Evolutionary conservation across 2,888 invertebrate species (phyloP).

Genomic region (Tiliacea aurago): DNA sequence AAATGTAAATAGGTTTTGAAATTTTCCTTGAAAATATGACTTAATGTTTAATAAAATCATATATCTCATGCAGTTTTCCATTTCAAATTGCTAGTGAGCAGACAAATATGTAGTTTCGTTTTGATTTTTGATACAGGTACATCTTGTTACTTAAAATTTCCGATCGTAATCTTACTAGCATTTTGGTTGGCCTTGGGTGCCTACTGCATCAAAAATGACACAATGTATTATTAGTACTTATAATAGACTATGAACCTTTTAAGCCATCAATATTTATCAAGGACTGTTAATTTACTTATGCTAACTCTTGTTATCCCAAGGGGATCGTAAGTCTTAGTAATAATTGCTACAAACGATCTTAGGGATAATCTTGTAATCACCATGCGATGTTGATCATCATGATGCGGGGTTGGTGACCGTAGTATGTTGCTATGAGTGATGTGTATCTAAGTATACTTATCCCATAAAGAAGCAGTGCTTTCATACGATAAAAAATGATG

Average conservation of each 20-base stretch:
- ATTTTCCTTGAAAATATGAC: background rate
- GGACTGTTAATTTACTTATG: slow-evolving; percentile 47
- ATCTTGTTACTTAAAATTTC: too few species aligned
- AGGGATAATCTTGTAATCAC: slow-evolving; percentile 33
- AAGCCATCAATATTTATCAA: slow-evolving; percentile 49
- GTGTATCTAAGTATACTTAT: too few species aligned
- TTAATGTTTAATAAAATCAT: background rate
- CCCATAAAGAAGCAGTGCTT: background rate
- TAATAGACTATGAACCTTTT: background rate
- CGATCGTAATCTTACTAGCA: too few species aligned
- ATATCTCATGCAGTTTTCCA: background rate
- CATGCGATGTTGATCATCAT: too few species aligned
- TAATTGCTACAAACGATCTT: slow-evolving; percentile 58
- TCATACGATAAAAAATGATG: too few species aligned
- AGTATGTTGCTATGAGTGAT: background rate
- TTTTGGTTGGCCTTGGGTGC: too few species aligned
- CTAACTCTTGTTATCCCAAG: slow-evolving; percentile 32
- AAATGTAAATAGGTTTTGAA: background rate
- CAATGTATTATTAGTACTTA: too few species aligned
- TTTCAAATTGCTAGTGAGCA: background rate
- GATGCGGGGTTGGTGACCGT: background rate
- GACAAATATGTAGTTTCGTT: background rate
- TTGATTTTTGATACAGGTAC: too few species aligned
- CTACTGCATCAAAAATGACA: too few species aligned
- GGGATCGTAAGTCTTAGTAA: slow-evolving; percentile 41